Conservation (phyloP, 2,113 vertebrate species). For the Danio rerio region DNA sequence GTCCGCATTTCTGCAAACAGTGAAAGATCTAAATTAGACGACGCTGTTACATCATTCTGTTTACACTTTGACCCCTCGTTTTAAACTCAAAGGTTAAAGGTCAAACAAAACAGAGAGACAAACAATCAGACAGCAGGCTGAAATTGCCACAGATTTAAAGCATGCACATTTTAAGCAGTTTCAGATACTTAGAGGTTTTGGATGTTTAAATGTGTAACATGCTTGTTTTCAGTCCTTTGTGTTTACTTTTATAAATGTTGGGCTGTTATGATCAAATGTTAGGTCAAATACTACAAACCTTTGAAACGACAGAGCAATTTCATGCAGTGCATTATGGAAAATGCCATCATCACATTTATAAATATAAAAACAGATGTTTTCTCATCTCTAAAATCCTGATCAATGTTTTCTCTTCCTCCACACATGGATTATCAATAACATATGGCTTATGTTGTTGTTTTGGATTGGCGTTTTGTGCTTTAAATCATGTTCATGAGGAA, state of each 20-base stretch:
- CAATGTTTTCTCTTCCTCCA: slow-evolving; percentile 47
- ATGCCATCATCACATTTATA: slow-evolving; percentile 38
- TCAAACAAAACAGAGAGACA: slow-evolving; percentile 42
- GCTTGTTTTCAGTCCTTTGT: background rate
- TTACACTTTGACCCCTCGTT: slow-evolving; percentile 41
- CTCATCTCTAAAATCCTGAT: slow-evolving; percentile 32
- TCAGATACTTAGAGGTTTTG: too few species aligned
- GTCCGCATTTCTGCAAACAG: too few species aligned
- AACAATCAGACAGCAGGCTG: background rate
- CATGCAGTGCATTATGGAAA: background rate
- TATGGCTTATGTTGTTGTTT: slow-evolving; percentile 41
- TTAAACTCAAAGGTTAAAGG: slow-evolving; percentile 38
- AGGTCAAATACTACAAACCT: too few species aligned
- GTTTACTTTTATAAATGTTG: too few species aligned
- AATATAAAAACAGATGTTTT: slow-evolving; percentile 35
- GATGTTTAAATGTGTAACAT: background rate
- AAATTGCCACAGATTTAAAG: background rate
- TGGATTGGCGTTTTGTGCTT: slow-evolving; percentile 52
- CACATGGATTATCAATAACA: slow-evolving; percentile 55
- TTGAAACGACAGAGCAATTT: background rate
- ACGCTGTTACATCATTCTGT: slow-evolving; percentile 40
- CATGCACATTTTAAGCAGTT: too few species aligned
- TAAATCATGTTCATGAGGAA: slow-evolving; percentile 55
- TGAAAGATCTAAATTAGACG: too few species aligned
- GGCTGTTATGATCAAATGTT: too few species aligned